Evolutionary conservation across 2,888 invertebrate genomes (phyloP), one percentile per base, ranked within the genome.

Genomic region (Tenthredo mesomela): DNA sequence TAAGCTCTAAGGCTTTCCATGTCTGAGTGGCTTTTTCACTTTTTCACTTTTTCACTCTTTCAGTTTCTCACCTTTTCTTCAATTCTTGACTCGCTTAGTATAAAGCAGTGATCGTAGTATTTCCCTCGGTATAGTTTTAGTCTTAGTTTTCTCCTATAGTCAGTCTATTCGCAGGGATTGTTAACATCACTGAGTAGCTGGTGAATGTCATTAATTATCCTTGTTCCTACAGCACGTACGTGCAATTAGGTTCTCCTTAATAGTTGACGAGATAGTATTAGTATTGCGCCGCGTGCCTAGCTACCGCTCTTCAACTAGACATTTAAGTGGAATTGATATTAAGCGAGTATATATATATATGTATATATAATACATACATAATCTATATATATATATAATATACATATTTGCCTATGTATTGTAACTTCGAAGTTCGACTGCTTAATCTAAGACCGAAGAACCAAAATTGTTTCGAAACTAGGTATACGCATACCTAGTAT

Each of bases 231-330:
- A 73, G 21, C 71, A 77, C 77, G 77, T 77, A 77, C 77, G 54
- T 33, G 54, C 77, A 77, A 77, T 77, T 77, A 77, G 77, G 33
- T 33, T n/a, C 50, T 54, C 77, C 33, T 77, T 77, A 77, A 77
- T 77, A 77, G 77, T 77, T 77, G 77, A 77, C 77, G 77, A 77
- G 77, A 77, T 77, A 54, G 54, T 77, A 50, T 77, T 77, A 33
- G 67, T 67, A 67, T 67, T 33, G 33, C 67, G 18, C 54, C 29
- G 29, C n/a, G 25, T 33, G 77, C 25, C 47, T 77, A 29, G 29
- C 77, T 50, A 54, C 2, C 50, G 29, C 77, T 77, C 77, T 77
- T 77, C 77, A 77, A 18, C 54, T 1, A 54, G 54, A 54, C 77
- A 54, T 77, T 77, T 77, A 77, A 54, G 29, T 29, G 50, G 77